Evolutionary conservation across 2,797 vertebrate species (phyloP), one percentile per base, ranked within the genome.

Genomic region (Phalloptychus januarius): DNA sequence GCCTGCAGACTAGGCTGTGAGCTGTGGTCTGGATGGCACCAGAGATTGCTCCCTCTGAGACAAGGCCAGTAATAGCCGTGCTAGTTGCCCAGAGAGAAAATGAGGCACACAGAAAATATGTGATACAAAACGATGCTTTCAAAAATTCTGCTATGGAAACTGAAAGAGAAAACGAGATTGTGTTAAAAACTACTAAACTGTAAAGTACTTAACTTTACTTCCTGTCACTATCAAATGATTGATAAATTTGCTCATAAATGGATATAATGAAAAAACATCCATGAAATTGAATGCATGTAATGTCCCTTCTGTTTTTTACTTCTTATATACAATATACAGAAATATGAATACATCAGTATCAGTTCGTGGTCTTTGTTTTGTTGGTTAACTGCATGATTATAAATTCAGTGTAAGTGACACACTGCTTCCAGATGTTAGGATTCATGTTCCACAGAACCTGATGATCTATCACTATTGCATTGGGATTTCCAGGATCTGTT

Each of bases 401-500:
- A 95, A 96, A 98, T 98, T 96, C 96, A 95, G 95, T 95, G 94
- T 95, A 96, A 95, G 95, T 98, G 96, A 97, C 97, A 97, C 91
- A 87, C 94, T 95, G 95, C 95, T 91, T 94, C 89, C 78, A 61
- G 92, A 94, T 87, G 95, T 90, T 94, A 97, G 96, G 96, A 98
- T 97, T 96, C 97, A 99, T 99, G 96, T 95, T 91, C 93, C 95
- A 87, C 92, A 94, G 95, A 92, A 89, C 86, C 93, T 81, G 92
- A 95, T 91, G 93, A 99, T 99, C 96, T 96, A 98, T 99, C 97
- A 98, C 91, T 85, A 48, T 90, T 91, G 95, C 96, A 97, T 96
- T 89, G 95, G 96, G 97, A 99, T 98, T 97, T 98, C 95, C 95
- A 96, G 95, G 97, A 97, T 96, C 97, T 97, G 97, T 95, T 99